Evolutionary conservation across 64 coral and sea anemone genomes (phyloP).

Genomic region (Actinia equina): DNA sequence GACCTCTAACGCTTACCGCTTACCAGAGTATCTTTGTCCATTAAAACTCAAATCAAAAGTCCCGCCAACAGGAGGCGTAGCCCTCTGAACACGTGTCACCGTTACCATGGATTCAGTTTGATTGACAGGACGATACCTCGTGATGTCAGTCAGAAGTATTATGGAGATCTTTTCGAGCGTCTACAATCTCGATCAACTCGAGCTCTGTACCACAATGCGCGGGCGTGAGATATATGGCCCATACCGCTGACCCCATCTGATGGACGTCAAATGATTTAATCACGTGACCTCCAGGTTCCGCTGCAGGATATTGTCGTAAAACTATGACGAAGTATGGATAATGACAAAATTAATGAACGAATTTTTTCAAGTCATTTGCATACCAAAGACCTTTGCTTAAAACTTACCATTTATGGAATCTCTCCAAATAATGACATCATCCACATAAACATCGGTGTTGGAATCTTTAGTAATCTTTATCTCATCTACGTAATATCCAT

Average conservation of each 20-base stretch:
- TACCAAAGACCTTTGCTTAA: not conserved
- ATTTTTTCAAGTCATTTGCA: not conserved
- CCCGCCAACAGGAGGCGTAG: conserved; percentile 59
- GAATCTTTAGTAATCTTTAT: not conserved
- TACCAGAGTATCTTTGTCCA: conserved; percentile 38
- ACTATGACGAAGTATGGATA: conserved; percentile 25
- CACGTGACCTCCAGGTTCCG: conserved; percentile 59
- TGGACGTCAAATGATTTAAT: conserved; percentile 46
- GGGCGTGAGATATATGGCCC: conserved; percentile 52
- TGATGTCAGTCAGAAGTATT: conserved; percentile 28
- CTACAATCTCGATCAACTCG: conserved; percentile 37
- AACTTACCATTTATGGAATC: conserved; percentile 43
- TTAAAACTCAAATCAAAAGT: conserved; percentile 46
- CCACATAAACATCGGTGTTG: conserved; percentile 37
- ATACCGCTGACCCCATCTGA: conserved; percentile 32
- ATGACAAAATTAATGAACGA: not conserved
- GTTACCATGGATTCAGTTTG: conserved; percentile 13
- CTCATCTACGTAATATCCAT: conserved; percentile 41
- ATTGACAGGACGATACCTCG: conserved; percentile 35
- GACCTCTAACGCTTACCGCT: not conserved
- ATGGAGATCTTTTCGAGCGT: conserved; percentile 12
- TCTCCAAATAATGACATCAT: conserved; percentile 67
- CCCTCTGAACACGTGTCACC: conserved; percentile 42
- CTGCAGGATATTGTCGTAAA: conserved; percentile 13
- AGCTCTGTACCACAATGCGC: conserved; percentile 56